These are phyloP conservation scores for Thryonomys swinderianus DNA, from an alignment of 2,113 vertebrate species.

Conservation along the genomic window DNA sequence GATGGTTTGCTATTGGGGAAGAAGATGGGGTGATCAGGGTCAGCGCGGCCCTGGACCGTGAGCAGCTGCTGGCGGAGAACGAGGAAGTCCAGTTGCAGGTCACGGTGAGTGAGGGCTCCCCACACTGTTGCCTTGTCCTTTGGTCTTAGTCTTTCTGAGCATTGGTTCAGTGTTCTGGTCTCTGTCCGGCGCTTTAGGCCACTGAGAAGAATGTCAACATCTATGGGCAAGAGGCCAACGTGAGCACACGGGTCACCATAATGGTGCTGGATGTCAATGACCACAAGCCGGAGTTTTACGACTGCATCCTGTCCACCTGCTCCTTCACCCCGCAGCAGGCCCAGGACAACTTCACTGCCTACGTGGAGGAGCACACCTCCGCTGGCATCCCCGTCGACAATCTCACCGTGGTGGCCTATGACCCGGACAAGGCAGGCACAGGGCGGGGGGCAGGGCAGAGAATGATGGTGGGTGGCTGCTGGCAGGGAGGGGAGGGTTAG, in stretches of 20 bases:
- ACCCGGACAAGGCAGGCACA: slow-evolving; percentile 88
- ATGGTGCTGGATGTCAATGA: slow-evolving; percentile 92
- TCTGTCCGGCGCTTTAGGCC: slow-evolving; percentile 79
- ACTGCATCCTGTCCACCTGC: slow-evolving; percentile 85
- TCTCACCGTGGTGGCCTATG: slow-evolving; percentile 89
- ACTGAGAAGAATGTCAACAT: slow-evolving; percentile 79
- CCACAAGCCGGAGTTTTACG: slow-evolving; percentile 92
- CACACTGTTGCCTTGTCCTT: not conserved
- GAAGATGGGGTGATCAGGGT: slow-evolving; percentile 89
- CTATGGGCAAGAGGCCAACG: slow-evolving; percentile 59
- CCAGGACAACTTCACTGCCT: slow-evolving; percentile 84
- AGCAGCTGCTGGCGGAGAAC: slow-evolving; percentile 81
- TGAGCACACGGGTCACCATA: slow-evolving; percentile 84
- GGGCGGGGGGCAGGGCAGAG: too few relatives aligned
- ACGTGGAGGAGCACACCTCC: slow-evolving; percentile 89
- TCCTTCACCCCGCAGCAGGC: slow-evolving; percentile 66
- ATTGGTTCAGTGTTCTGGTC: not conserved
- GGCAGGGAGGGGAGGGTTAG: too few relatives aligned
- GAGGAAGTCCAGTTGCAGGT: slow-evolving; percentile 87
- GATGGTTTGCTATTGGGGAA: slow-evolving; percentile 85
- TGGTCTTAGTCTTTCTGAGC: not conserved
- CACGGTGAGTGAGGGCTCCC: slow-evolving; percentile 83
- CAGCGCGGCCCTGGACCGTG: slow-evolving; percentile 87
- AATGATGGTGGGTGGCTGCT: not conserved
- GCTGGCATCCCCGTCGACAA: slow-evolving; percentile 82